These are phyloP conservation scores for Acheta domesticus DNA, from an alignment of 2,888 invertebrate species.

Conservation along the genomic window DNA sequence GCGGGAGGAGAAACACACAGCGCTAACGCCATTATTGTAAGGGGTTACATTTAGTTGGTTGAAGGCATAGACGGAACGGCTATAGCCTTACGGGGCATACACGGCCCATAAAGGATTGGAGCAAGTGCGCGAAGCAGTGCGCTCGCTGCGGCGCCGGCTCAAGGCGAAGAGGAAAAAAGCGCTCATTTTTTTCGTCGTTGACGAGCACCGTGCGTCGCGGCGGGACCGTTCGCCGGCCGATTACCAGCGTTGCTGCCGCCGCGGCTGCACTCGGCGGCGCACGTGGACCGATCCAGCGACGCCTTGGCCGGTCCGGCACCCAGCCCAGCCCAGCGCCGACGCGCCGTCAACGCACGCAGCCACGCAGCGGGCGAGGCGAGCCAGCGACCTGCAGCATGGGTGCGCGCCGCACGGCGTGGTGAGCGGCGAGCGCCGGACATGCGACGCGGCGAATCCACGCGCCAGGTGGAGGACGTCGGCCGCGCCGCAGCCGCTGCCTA, in stretches of 20 bases:
- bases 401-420: slow-evolving; percentile 41
- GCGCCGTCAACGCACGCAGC: not conserved
- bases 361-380: not conserved
- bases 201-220: not conserved
- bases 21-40: slow-evolving; percentile 50
- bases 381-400: not conserved
- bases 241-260: not conserved
- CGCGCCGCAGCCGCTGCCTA: not conserved
- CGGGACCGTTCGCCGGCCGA: not conserved
- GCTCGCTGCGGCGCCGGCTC: slow-evolving; percentile 4
- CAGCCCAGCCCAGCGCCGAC: not conserved
- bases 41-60: slow-evolving; percentile 47
- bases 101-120: slow-evolving; percentile 36
- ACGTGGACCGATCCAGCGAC: no score
- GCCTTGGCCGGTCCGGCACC: no score
- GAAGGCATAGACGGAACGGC: slow-evolving; percentile 47
- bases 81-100: slow-evolving; percentile 69
- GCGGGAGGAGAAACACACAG: slow-evolving; percentile 49
- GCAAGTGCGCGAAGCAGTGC: slow-evolving; percentile 12
- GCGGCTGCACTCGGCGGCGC: not conserved
- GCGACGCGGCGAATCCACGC: not conserved
- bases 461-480: not conserved
- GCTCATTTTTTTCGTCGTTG: slow-evolving; percentile 9
- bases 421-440: slow-evolving; percentile 36
- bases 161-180: slow-evolving; percentile 18